These are phyloP conservation scores for Silurus asotus DNA, from an alignment of 2,113 vertebrate genomes.

Conservation along the genomic window DNA sequence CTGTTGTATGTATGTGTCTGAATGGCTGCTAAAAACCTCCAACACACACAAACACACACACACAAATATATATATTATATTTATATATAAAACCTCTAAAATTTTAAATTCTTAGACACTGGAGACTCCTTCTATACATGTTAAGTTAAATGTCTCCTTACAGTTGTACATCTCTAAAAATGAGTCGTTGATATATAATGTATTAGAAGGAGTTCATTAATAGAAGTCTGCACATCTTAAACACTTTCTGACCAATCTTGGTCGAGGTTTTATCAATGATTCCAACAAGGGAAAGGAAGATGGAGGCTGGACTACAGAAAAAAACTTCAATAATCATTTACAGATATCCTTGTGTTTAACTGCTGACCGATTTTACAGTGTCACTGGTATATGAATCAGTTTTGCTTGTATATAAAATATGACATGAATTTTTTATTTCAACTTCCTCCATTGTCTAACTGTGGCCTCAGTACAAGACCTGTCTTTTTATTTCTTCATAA, in stretches of 20 bases:
- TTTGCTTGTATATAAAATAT: not conserved
- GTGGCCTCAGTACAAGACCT: not conserved
- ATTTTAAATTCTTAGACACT: no score
- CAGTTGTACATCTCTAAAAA: no score
- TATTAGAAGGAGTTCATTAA: no score
- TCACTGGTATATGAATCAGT: not conserved
- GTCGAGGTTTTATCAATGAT: not conserved
- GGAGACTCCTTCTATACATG: no score
- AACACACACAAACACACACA: no score
- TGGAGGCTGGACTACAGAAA: not conserved
- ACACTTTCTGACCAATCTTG: not conserved
- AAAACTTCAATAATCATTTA: not conserved
- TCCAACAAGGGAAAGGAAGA: not conserved
- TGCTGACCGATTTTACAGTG: not conserved
- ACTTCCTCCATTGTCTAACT: not conserved
- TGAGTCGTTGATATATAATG: no score
- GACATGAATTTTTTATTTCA: not conserved
- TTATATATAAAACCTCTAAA: no score
- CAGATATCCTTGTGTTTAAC: not conserved
- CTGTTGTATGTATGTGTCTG: no score
- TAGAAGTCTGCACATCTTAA: no score
- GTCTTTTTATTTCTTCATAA: not conserved
- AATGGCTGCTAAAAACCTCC: no score
- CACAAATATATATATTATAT: no score
- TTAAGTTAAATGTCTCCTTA: no score